phyloP scores from a whole-genome alignment of 64 coral and sea anemone genomes.

The Astreopora myriophthalma region DNA sequence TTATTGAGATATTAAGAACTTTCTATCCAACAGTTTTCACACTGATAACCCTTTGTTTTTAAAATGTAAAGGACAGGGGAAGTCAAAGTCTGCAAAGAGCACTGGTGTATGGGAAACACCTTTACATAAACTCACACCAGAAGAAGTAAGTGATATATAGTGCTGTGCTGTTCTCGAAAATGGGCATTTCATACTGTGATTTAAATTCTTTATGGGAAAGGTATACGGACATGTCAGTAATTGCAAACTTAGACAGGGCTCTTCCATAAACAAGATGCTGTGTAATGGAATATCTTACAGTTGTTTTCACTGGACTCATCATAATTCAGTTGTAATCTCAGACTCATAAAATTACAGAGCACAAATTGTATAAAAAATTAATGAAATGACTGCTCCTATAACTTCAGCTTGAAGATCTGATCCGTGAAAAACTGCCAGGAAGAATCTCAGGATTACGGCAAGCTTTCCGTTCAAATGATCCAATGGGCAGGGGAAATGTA shows the following conservation, averaged over 20 bases:
- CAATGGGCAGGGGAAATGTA: slow-evolving; percentile 77
- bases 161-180: too few relatives aligned
- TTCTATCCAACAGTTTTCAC: too few relatives aligned
- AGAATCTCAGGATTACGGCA: slow-evolving; percentile 77
- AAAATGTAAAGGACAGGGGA: background rate
- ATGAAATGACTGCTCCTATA: background rate
- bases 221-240: too few relatives aligned
- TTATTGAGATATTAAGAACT: too few relatives aligned
- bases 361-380: background rate
- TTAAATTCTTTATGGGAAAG: too few relatives aligned
- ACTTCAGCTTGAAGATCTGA: slow-evolving; percentile 76
- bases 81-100: background rate
- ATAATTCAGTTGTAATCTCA: too few relatives aligned
- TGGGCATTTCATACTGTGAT: too few relatives aligned
- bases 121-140: slow-evolving; percentile 2
- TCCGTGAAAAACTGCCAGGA: slow-evolving; percentile 73
- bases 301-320: too few relatives aligned
- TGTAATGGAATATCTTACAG: too few relatives aligned
- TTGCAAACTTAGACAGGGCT: too few relatives aligned
- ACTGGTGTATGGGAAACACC: slow-evolving; percentile 1
- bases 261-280: too few relatives aligned
- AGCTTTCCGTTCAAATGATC: slow-evolving; percentile 88
- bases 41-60: background rate
- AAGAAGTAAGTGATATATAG: slow-evolving; percentile 17
- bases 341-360: too few relatives aligned